Evolutionary conservation across 2,797 vertebrate species (phyloP), one percentile per base, ranked within the genome.

Genomic region (Saxicola maurus): DNA sequence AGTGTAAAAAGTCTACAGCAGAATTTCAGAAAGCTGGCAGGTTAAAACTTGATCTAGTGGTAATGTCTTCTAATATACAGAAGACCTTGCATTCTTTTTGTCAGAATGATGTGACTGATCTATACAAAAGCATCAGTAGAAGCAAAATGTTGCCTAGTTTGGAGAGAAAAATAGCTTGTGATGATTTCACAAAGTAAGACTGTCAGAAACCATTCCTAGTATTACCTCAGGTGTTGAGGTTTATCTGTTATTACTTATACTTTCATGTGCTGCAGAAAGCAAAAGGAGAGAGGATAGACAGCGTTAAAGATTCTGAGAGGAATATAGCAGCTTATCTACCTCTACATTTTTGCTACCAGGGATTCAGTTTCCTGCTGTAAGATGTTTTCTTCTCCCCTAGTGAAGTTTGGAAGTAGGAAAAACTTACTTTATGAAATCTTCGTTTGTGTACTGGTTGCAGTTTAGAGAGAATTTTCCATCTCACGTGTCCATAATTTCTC

Each of bases 381-480:
- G 33, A 52, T 91, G 57, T 72, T 73, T 92, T 94, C 73, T 60
- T 55, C 60, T 79, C 28, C 76, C 27, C 38, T 49, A 52, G 45
- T 60, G 53, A 71, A 60, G 31, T 88, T 86, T 69, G 55, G 62
- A 78, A 76, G 25, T 83, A 79, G 67, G 79, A 94, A 93, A 88
- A 89, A 33, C 48, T 86, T 86, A 86, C n/a, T 88, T 84, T 55
- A 40, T 77, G 55, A 81, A 91, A 68, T 79, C 59, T 75, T 84
- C 0, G 0, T 48, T 90, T 71, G 67, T 88, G 57, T 90, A 35
- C 56, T 65, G 35, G 53, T 89, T 90, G 80, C 84, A 89, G 88
- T 94, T 94, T 86, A 82, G 86, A 80, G 73, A 82, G 66, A 91
- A 68, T 78, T 93, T 95, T 89, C 94, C 92, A 27, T 89, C 71